Evolutionary conservation across 2,888 invertebrate genomes (phyloP).

Genomic region (Lamellibrachia columna): DNA sequence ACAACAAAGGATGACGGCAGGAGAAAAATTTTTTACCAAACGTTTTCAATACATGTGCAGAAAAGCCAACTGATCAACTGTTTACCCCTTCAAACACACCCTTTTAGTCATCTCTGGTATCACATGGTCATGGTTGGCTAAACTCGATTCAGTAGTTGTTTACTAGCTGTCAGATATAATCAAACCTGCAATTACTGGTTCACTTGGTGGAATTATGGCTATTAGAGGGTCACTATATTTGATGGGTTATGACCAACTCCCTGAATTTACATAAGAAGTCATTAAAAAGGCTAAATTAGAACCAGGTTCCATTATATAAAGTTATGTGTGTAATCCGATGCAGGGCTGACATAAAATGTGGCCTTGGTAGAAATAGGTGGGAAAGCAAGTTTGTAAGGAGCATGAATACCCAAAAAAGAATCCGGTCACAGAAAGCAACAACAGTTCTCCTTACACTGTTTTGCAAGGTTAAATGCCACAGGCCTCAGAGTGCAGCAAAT

Average conservation of each 20-base stretch:
- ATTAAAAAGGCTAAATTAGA: neutral
- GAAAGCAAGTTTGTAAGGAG: neutral
- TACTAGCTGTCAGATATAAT: neutral
- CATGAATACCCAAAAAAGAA: neutral
- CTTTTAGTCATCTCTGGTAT: neutral
- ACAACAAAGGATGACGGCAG: too few relatives aligned
- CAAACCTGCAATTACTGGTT: neutral
- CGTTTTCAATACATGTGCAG: neutral
- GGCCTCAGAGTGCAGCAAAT: neutral
- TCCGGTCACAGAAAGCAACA: neutral
- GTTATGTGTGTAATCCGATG: neutral
- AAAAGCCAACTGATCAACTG: neutral
- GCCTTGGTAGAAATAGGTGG: neutral
- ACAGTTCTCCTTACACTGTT: neutral
- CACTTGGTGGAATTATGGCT: slow-evolving; percentile 3
- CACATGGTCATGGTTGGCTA: neutral
- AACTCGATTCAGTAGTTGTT: neutral
- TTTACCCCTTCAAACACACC: neutral
- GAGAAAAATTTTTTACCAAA: neutral
- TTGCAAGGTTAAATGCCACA: neutral
- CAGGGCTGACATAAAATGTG: neutral
- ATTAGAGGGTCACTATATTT: neutral
- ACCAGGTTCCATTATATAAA: neutral
- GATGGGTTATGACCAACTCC: neutral
- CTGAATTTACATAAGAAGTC: neutral